Evolutionary conservation across 2,113 vertebrate species (phyloP).

Genomic region (Phasianus colchicus): DNA sequence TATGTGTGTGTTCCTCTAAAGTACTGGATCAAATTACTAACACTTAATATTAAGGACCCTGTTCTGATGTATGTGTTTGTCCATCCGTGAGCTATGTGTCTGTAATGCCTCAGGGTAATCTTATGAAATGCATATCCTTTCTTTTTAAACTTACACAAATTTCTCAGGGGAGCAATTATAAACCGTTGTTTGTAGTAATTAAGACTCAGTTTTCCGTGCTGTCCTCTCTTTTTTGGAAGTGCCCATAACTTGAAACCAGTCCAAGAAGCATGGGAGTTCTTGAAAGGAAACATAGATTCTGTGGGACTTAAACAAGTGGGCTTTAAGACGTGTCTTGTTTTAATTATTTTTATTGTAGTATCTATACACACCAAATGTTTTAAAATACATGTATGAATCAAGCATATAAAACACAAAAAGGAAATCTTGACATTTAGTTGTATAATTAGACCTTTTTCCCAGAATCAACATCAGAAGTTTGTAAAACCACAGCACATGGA

Average conservation of each 20-base stretch:
- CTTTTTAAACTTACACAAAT: background rate
- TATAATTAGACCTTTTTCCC: constrained; percentile 41
- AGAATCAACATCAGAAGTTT: background rate
- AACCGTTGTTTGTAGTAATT: constrained; percentile 36
- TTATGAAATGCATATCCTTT: constrained; percentile 21
- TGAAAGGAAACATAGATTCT: constrained; percentile 51
- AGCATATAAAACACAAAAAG: background rate
- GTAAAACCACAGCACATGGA: background rate
- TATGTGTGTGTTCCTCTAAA: constrained; percentile 54
- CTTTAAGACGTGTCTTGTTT: constrained; percentile 50
- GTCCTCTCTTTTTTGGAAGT: constrained; percentile 14
- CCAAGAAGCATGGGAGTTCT: constrained; percentile 54
- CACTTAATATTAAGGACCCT: constrained; percentile 17
- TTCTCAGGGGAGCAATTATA: constrained; percentile 39
- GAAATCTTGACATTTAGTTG: background rate
- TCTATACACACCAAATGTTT: constrained; percentile 47
- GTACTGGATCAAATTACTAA: constrained; percentile 25
- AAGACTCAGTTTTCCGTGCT: background rate
- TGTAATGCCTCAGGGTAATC: background rate
- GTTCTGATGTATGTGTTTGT: constrained; percentile 21
- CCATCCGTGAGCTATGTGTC: background rate
- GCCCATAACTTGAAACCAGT: constrained; percentile 40
- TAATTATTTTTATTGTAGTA: constrained; percentile 56
- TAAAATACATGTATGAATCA: constrained; percentile 52
- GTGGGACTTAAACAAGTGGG: constrained; percentile 3